These are phyloP conservation scores for Camelus bactrianus DNA, from an alignment of 2,113 vertebrate species.

Conservation along the genomic window DNA sequence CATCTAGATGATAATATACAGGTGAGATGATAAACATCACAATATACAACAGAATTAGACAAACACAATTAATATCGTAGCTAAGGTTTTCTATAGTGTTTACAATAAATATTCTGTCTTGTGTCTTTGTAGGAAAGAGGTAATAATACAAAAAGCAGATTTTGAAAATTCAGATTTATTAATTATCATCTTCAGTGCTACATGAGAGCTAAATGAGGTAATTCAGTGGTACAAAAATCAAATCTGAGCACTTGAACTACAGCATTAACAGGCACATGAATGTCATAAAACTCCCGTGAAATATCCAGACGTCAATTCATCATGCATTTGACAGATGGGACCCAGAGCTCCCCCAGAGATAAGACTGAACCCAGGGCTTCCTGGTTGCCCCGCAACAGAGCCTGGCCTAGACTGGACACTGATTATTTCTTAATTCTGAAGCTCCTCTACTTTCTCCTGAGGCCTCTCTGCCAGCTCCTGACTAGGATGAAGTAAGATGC, in stretches of 20 bases:
- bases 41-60: background rate
- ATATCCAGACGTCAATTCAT: background rate
- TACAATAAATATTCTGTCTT: background rate
- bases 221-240: background rate
- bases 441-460: background rate
- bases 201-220: background rate
- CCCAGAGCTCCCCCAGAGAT: accelerated
- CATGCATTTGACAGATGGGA: background rate
- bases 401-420: background rate
- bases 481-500: background rate
- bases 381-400: background rate
- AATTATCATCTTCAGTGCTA: background rate
- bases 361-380: too few species aligned
- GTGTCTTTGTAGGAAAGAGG: constrained; percentile 16
- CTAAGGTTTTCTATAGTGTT: background rate
- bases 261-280: too few species aligned
- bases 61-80: background rate
- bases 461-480: background rate
- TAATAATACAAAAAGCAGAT: background rate
- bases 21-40: constrained; percentile 30
- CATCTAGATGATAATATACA: constrained; percentile 36
- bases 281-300: background rate
- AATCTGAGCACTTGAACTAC: background rate
- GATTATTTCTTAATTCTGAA: background rate
- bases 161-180: background rate